Evolutionary conservation across 2,113 vertebrate genomes (phyloP), one percentile per base, ranked within the genome.

Genomic region (Varanus komodoensis): DNA sequence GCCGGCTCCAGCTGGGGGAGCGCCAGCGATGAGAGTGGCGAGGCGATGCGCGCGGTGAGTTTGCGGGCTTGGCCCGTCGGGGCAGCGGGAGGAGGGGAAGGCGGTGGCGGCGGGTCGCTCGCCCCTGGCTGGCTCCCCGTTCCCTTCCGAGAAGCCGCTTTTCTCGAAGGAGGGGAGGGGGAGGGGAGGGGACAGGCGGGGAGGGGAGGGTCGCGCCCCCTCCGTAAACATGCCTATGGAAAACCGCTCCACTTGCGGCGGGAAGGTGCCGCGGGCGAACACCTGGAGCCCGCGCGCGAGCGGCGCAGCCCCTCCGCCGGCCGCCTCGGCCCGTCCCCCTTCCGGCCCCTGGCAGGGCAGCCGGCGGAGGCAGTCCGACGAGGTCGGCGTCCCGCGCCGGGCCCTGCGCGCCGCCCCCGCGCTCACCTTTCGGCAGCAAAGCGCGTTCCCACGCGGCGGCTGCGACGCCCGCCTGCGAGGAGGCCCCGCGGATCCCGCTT

Each of bases 31-130:
- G 67, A 27, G 54, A 68, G 29, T 29, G 79, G 17, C 48, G 32
- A 82, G 90, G 88, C 84, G 89, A 86, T 92, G 95, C 93, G 89
- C 87, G 67, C 91, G 95, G 95, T 96, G 93, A 96, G 95, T 81
- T 57, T 67, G 92, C 94, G 92, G 92, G 90, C 89, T 89, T 93
- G 77, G 54, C 73, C 38, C 38, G 38, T 44, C 89, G 73, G 81
- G 87, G 68, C 83, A 90, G 93, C 90, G 29, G 38, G 0, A 5
- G 64, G 89, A 77, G 67, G 77, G 69, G 74, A 78, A 19, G 75
- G 61, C 23, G 44, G 61, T 4, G 34, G 57, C 27, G 25, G 38
- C 7, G 34, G 77, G 29, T 23, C 34, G 9, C 78, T 91, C 61
- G 61, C 61, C 93, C 83, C 34, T 81, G 44, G 77, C 87, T 5